phyloP scores from a whole-genome alignment of 2,888 invertebrate genomes.

The Lissonota sp. region DNA sequence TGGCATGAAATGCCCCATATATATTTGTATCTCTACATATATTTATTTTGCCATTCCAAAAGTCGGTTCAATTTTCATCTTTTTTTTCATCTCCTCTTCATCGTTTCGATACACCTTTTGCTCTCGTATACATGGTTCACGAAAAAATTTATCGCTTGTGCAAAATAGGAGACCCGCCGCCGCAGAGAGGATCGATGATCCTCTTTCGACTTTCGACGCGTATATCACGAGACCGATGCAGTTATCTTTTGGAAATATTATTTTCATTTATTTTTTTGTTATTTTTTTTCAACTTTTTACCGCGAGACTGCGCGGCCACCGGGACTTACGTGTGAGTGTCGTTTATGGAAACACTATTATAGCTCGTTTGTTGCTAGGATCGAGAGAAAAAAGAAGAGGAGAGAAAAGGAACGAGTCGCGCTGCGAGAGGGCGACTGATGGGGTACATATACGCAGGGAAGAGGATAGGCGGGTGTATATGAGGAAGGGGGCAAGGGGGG shows the following conservation, averaged over 20 bases:
- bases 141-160: constrained; percentile 45
- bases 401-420: not conserved
- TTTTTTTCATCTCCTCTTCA: not conserved
- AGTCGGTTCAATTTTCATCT: constrained; percentile 9
- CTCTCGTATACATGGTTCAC: not conserved
- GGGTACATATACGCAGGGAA: constrained; percentile 25
- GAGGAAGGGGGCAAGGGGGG: constrained; percentile 34
- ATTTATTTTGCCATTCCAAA: constrained; percentile 39
- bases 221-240: constrained; percentile 30
- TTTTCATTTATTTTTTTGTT: constrained; percentile 2
- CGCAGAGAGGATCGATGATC: constrained; percentile 42
- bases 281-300: constrained; percentile 7
- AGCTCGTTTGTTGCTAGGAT: no score
- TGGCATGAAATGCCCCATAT: no score
- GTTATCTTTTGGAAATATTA: constrained; percentile 17
- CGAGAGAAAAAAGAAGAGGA: no score
- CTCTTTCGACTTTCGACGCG: constrained; percentile 40
- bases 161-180: constrained; percentile 11
- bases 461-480: constrained; percentile 42
- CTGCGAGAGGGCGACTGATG: constrained; percentile 17
- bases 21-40: no score
- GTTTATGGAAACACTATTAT: not conserved
- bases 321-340: constrained; percentile 3
- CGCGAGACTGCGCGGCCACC: constrained; percentile 24
- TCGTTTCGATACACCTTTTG: not conserved